Percentiles rank a stretch among this genome's conserved stretches.
phyloP scores from a whole-genome alignment of 2,888 invertebrate genomes.

The Meliscaeva auricollis region DNA sequence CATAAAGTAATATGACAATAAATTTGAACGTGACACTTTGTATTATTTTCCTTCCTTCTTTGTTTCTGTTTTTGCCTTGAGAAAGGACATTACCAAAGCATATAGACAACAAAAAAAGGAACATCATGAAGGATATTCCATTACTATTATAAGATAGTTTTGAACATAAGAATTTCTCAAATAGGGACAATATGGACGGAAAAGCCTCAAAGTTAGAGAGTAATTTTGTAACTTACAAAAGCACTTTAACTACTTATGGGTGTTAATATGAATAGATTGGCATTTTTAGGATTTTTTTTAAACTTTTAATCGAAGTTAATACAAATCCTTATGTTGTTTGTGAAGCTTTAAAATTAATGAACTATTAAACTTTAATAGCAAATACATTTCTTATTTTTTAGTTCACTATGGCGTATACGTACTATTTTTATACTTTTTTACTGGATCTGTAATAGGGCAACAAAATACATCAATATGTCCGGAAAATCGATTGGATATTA shows the following conservation, averaged over 20 bases:
- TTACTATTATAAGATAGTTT: slow-evolving; percentile 1
- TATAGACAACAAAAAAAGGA: not conserved
- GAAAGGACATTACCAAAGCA: not conserved
- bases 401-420: not conserved
- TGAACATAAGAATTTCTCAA: not conserved
- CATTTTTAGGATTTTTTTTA: not conserved
- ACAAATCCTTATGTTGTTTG: no score
- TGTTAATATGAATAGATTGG: not conserved
- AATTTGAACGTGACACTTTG: slow-evolving; percentile 37
- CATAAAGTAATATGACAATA: slow-evolving; percentile 34
- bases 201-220: not conserved
- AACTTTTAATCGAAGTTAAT: not conserved
- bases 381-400: no score
- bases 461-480: no score
- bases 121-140: slow-evolving; percentile 3
- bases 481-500: no score
- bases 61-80: not conserved
- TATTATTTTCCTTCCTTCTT: not conserved
- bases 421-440: not conserved
- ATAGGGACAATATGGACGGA: not conserved
- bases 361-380: not conserved
- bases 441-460: no score
- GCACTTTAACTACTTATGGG: not conserved
- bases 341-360: not conserved
- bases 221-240: not conserved